Percentiles rank a stretch among this genome's conserved stretches.
Conservation (phyloP, 2,113 vertebrate species). For the Daboia siamensis region DNA sequence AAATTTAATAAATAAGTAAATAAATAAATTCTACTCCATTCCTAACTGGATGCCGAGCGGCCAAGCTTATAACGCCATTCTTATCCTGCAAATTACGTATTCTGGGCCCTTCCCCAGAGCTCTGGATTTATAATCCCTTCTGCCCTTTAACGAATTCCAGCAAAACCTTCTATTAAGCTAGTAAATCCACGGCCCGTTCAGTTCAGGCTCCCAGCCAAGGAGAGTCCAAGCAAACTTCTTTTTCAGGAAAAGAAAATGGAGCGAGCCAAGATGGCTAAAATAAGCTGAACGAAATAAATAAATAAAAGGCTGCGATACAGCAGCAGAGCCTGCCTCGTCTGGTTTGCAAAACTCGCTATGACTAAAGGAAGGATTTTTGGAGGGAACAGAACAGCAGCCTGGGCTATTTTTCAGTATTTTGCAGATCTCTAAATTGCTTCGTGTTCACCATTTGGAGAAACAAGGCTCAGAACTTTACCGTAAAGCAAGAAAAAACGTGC, state of each 20-base stretch:
- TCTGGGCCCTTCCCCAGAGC: not conserved
- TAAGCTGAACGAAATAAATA: conserved; percentile 36
- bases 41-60: not conserved
- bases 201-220: conserved; percentile 31
- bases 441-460: not conserved
- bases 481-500: not conserved
- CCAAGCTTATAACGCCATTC: not conserved
- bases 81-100: not conserved
- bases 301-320: conserved; percentile 11
- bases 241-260: conserved; percentile 42
- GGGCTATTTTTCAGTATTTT: conserved; percentile 17
- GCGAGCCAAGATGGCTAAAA: conserved; percentile 35
- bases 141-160: not conserved
- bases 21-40: not conserved
- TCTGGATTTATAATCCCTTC: not conserved
- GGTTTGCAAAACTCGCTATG: not conserved
- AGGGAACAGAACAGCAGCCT: not conserved
- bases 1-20: not conserved
- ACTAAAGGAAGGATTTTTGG: conserved; percentile 33
- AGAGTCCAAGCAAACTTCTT: conserved; percentile 21
- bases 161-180: conserved; percentile 1
- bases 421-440: not conserved
- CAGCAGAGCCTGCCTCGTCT: conserved; percentile 6
- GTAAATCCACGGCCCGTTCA: conserved; percentile 22
- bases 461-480: not conserved